Conservation (phyloP, 2,797 vertebrate genomes). For the Prunella strophiata region DNA sequence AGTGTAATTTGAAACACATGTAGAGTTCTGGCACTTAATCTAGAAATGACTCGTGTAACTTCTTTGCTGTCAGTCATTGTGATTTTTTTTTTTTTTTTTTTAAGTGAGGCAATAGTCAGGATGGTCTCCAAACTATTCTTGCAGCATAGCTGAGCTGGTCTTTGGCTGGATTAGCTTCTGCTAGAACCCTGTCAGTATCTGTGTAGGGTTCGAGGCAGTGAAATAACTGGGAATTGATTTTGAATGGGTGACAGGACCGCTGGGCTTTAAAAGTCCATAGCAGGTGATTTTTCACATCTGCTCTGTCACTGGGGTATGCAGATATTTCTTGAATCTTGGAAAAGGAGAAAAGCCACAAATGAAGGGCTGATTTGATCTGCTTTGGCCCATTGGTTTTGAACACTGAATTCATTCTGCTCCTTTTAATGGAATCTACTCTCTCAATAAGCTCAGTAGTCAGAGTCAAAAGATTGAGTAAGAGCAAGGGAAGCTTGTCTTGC, state of each 20-base stretch:
- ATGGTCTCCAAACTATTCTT: neutral
- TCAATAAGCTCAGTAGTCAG: conserved; percentile 31
- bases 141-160: neutral
- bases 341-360: conserved; percentile 18
- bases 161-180: neutral
- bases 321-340: conserved; percentile 23
- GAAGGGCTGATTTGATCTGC: conserved; percentile 36
- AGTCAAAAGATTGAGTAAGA: conserved; percentile 36
- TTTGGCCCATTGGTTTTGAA: conserved; percentile 44
- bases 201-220: neutral
- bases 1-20: conserved; percentile 58
- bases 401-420: conserved; percentile 47
- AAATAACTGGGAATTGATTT: conserved; percentile 30
- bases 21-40: conserved; percentile 39
- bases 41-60: conserved; percentile 32
- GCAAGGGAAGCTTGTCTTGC: conserved; percentile 24
- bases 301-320: neutral
- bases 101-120: conserved; percentile 9
- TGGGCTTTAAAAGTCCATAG: conserved; percentile 7
- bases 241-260: neutral
- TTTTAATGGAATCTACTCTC: neutral
- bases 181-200: neutral
- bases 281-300: conserved; percentile 63
- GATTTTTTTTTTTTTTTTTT: neutral
- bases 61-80: conserved; percentile 36